Base-by-base conservation (phyloP, 2,113 vertebrate species). In the Aramus guarauna region DNA sequence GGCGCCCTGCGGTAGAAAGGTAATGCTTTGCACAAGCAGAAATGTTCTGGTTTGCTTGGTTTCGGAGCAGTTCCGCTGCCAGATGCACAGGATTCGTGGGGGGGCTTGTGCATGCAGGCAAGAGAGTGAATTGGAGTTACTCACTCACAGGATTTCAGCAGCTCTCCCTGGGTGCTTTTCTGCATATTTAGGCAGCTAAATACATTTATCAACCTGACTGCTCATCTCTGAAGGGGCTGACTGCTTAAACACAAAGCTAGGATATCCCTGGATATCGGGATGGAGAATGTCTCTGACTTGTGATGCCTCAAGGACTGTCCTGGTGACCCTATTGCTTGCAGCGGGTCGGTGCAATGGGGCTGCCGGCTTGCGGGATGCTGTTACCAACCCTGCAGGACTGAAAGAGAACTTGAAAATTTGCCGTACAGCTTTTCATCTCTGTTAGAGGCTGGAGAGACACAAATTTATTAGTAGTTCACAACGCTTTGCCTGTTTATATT, bases 401-500 rank as follows among this genome's bases (percentile, higher is more conserved):
- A 32, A n/a, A 68, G 17, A 50, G 37, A 95, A 20, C 63, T 37
- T 45, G 37, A 34, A 55, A 72, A 68, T 24, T 32, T 50, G 21
- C 64, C 39, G 5, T 71, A 14, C 7, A 41, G 17, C 36, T 85
- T 59, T 83, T 75, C 18, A 8, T n/a, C 41, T 52, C 32, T n/a
- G 8, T 75, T 87, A 71, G 39, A 75, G n/a, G 15, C 41, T 67
- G 37, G 55, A 62, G 68, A 85, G 58, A 83, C 55, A 72, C 60
- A 95, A 86, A 92, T 85, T 53, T 93, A 72, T 93, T 91, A 82
- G 90, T 79, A 39, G 50, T 88, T 90, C 62, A 75, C 78, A 82
- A 85, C 58, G 13, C 27, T 93, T 89, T 95, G 85, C 50, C 45
- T 79, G 64, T 79, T 91, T 79, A 75, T 96, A 90, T 94, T 94